Evolutionary conservation across 2,797 vertebrate species (phyloP).

Genomic region (Crenichthys baileyi): DNA sequence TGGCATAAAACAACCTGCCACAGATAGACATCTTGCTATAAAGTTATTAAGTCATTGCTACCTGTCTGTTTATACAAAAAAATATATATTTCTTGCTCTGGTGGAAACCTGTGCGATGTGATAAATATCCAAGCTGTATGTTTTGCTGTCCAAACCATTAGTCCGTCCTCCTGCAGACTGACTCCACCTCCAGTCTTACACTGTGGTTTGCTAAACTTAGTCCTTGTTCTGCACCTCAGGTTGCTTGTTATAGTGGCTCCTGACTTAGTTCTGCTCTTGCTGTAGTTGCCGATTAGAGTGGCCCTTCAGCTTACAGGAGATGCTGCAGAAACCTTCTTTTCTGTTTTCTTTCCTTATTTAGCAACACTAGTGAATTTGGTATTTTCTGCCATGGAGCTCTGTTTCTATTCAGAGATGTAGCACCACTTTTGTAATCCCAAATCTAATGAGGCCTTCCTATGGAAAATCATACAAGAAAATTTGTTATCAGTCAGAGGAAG

Average conservation of each 20-base stretch:
- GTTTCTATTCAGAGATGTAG: too few relatives aligned
- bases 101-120: background rate
- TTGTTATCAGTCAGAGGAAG: background rate
- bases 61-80: background rate
- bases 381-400: background rate
- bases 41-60: background rate
- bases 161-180: background rate
- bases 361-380: background rate
- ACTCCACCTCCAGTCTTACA: conserved; percentile 3
- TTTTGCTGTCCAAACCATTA: background rate
- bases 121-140: background rate
- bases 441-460: background rate
- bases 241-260: background rate
- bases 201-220: conserved; percentile 1
- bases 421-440: background rate
- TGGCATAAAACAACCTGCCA: background rate
- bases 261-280: background rate
- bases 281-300: background rate
- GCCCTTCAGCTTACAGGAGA: background rate
- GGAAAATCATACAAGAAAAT: background rate
- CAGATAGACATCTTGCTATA: background rate
- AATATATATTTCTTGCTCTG: background rate
- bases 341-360: background rate
- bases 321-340: background rate
- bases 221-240: conserved; percentile 6